Percentiles rank a stretch among this genome's conserved stretches.
phyloP scores from a whole-genome alignment of 2,113 vertebrate species.

The Sphaerodactylus townsendi region DNA sequence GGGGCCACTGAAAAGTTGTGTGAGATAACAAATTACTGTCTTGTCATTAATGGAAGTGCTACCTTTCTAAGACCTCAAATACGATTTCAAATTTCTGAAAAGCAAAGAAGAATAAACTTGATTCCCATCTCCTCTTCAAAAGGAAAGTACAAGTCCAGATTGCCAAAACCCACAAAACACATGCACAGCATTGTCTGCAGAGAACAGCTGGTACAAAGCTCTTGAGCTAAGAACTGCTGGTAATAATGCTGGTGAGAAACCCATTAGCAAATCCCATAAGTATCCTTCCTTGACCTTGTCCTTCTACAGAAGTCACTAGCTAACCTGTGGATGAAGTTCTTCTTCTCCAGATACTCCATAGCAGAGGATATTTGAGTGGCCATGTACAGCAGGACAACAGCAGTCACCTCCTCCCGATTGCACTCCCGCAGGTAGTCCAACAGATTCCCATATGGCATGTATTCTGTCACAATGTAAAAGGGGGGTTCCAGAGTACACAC shows the following conservation, averaged over 20 bases:
- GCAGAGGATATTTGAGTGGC: slow-evolving; percentile 99
- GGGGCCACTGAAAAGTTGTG: background rate
- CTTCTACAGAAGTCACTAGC: background rate
- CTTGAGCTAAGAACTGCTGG: background rate
- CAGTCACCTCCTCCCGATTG: slow-evolving; percentile 92
- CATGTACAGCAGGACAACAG: slow-evolving; percentile 97
- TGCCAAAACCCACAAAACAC: background rate
- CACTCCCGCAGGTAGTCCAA: slow-evolving; percentile 96
- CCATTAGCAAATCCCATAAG: background rate
- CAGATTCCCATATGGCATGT: slow-evolving; percentile 97
- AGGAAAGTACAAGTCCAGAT: background rate
- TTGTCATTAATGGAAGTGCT: background rate
- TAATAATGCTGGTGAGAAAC: background rate
- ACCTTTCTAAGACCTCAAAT: background rate
- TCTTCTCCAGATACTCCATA: slow-evolving; percentile 98
- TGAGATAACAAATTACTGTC: background rate
- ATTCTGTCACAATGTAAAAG: slow-evolving; percentile 98
- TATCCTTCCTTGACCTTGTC: background rate
- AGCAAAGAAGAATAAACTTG: background rate
- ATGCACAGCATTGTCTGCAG: background rate
- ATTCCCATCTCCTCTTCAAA: background rate
- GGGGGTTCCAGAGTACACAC: slow-evolving; percentile 97
- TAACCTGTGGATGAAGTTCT: slow-evolving; percentile 98
- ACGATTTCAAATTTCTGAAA: background rate
- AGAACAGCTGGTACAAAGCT: background rate